phyloP scores from a whole-genome alignment of 2,888 invertebrate species.

The Rhingia campestris region DNA sequence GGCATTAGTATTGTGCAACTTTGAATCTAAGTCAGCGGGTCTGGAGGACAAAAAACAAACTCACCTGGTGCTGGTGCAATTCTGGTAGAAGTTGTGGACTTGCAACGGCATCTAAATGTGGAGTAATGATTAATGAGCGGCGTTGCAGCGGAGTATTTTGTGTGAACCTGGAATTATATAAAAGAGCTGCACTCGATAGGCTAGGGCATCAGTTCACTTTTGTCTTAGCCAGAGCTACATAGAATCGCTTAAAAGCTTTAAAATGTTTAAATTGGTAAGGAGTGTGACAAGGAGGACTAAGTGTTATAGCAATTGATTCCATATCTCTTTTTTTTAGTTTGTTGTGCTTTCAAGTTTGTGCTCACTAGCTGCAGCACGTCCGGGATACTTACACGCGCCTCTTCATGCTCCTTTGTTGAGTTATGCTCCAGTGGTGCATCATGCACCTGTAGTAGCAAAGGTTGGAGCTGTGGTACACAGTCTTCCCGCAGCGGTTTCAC shows the following conservation, averaged over 20 bases:
- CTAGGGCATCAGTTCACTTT: constrained; percentile 78
- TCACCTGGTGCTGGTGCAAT: constrained; percentile 42
- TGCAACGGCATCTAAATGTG: constrained; percentile 70
- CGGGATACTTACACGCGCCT: constrained; percentile 79
- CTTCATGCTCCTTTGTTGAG: constrained; percentile 73
- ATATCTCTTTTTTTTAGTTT: constrained; percentile 26
- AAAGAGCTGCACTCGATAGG: constrained; percentile 77
- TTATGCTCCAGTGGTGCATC: constrained; percentile 69
- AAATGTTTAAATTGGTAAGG: constrained; percentile 75
- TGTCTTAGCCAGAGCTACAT: constrained; percentile 74
- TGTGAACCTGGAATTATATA: constrained; percentile 76
- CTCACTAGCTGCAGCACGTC: constrained; percentile 78
- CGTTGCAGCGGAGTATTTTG: constrained; percentile 52
- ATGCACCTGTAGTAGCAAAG: constrained; percentile 67
- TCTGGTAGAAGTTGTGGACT: constrained; percentile 65
- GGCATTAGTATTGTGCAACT: constrained; percentile 67
- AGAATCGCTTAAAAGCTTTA: constrained; percentile 9
- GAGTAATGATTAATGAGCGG: constrained; percentile 74
- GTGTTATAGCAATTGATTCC: background rate
- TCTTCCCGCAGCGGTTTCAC: constrained; percentile 80
- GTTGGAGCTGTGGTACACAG: constrained; percentile 55
- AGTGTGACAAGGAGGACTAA: background rate
- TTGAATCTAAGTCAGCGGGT: constrained; percentile 65
- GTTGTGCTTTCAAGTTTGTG: constrained; percentile 58
- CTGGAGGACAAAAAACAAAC: constrained; percentile 62